A percentile compares a stretch with the other conserved stretches of the same genome.
phyloP scores from a whole-genome alignment of 1,140 invertebrate genomes.

The Aleiodes sp. region DNA sequence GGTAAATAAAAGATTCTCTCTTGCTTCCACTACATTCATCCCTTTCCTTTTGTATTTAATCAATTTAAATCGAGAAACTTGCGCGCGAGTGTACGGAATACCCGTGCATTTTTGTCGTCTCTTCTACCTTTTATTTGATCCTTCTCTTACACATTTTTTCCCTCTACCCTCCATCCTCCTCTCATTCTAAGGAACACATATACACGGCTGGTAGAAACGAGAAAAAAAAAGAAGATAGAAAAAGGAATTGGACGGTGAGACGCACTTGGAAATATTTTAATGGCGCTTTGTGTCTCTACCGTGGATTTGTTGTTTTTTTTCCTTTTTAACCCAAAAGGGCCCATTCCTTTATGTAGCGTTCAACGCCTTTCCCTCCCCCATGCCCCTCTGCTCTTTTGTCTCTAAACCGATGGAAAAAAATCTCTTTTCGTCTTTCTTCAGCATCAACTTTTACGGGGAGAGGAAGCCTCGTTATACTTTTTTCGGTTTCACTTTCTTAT shows the following conservation, averaged over 20 bases:
- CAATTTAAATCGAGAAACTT: conserved; percentile 39
- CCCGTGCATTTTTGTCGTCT: conserved; percentile 33
- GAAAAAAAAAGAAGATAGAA: not conserved
- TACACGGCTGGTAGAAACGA: not conserved
- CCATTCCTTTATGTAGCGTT: conserved; percentile 11
- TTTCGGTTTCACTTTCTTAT: conserved; percentile 25
- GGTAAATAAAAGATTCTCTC: not conserved
- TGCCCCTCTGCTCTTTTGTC: conserved; percentile 16
- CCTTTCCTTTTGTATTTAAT: conserved; percentile 36
- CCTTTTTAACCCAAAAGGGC: not conserved
- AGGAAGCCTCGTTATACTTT: conserved; percentile 29
- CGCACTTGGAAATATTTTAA: conserved; percentile 58
- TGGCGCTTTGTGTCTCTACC: conserved; percentile 58
- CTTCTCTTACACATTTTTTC: not conserved
- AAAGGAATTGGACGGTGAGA: conserved; percentile 6
- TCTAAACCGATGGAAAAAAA: conserved; percentile 20
- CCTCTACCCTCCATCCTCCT: not conserved
- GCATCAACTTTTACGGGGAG: conserved; percentile 1
- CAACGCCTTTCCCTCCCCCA: not conserved
- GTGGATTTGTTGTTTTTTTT: conserved; percentile 12
- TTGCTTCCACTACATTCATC: not conserved
- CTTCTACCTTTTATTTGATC: conserved; percentile 8
- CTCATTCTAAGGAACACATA: not conserved
- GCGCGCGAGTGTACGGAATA: conserved; percentile 21
- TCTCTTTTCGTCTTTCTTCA: conserved; percentile 37